phyloP scores from a whole-genome alignment of 2,888 invertebrate species.

The Selenia dentaria region DNA sequence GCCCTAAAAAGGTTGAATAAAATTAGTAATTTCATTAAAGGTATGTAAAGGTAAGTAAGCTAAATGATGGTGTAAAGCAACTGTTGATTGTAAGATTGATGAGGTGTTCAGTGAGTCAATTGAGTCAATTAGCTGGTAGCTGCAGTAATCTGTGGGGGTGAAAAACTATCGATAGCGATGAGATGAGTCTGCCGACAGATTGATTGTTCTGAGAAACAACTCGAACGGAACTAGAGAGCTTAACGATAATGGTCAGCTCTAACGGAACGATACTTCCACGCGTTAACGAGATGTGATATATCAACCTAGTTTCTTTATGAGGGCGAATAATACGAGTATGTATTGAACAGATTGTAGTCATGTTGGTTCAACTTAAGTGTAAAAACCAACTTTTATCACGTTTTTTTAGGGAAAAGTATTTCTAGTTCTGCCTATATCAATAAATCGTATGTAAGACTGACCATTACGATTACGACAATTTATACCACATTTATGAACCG shows the following conservation, averaged over 20 bases:
- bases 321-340: no score
- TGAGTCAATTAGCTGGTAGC: constrained; percentile 13
- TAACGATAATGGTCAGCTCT: constrained; percentile 35
- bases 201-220: constrained; percentile 38
- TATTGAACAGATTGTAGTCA: no score
- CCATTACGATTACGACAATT: no score
- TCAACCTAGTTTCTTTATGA: constrained; percentile 10
- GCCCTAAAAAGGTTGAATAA: constrained; percentile 9
- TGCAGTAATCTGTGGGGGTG: constrained; percentile 30
- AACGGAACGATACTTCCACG: constrained; percentile 23
- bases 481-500: no score
- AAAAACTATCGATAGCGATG: constrained; percentile 37
- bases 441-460: no score
- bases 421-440: no score
- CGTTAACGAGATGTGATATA: constrained; percentile 19
- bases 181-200: constrained; percentile 45
- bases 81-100: constrained; percentile 15
- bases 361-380: no score
- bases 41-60: constrained; percentile 4
- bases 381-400: no score
- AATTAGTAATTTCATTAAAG: no score
- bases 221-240: constrained; percentile 35
- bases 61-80: constrained; percentile 4
- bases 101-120: constrained; percentile 18
- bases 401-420: no score